phyloP scores from a whole-genome alignment of 2,113 vertebrate species.

The Psittacara wagleri region DNA sequence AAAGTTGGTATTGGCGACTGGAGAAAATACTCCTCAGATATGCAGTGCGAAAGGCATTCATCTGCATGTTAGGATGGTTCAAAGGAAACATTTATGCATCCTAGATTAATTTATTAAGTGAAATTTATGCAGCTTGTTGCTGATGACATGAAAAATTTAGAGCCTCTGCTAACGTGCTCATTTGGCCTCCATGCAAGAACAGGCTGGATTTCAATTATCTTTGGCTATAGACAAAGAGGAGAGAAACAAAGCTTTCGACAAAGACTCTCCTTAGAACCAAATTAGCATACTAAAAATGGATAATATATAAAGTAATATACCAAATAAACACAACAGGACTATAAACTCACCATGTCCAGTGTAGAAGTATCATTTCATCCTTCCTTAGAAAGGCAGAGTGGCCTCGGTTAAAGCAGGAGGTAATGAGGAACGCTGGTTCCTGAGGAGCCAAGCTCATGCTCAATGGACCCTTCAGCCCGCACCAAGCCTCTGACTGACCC shows the following conservation, averaged over 20 bases:
- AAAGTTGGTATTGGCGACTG: constrained; percentile 13
- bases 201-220: constrained; percentile 50
- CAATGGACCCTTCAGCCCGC: background rate
- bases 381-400: background rate
- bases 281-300: background rate
- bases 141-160: constrained; percentile 59
- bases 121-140: constrained; percentile 66
- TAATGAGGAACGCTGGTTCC: background rate
- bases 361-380: background rate
- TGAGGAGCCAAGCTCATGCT: background rate
- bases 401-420: background rate
- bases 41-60: constrained; percentile 4
- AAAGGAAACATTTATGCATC: constrained; percentile 53
- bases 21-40: constrained; percentile 43
- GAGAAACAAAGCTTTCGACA: constrained; percentile 50
- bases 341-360: background rate
- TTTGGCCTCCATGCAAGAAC: constrained; percentile 37
- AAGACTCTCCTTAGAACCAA: background rate
- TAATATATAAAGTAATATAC: background rate
- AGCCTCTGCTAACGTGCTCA: constrained; percentile 19
- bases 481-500: background rate
- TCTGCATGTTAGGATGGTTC: constrained; percentile 15
- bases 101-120: constrained; percentile 58
- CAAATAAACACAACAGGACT: background rate
- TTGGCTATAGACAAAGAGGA: constrained; percentile 7